Percentiles rank a stretch among this genome's conserved stretches.
phyloP scores from a whole-genome alignment of 1,140 invertebrate genomes.

The Radopholus similis region DNA sequence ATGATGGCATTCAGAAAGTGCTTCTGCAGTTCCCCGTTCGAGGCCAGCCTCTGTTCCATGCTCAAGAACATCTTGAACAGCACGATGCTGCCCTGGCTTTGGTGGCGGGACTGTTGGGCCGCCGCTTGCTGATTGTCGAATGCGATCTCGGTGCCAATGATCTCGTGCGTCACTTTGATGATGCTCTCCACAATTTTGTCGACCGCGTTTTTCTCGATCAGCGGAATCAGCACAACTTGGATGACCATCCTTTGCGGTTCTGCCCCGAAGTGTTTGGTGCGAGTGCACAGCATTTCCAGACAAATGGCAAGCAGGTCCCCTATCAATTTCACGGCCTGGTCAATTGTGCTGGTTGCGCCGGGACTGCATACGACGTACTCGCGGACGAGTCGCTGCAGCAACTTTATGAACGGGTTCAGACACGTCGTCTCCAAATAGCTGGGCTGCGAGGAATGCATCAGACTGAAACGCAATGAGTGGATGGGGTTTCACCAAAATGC shows the following conservation, averaged over 20 bases:
- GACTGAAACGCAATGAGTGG: no score
- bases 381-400: conserved; percentile 30
- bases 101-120: not conserved
- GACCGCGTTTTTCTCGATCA: conserved; percentile 29
- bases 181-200: conserved; percentile 25
- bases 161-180: conserved; percentile 14
- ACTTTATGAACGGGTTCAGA: conserved; percentile 29
- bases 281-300: conserved; percentile 32
- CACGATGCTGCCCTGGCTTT: conserved; percentile 12
- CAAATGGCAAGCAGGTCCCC: conserved; percentile 25
- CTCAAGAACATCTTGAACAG: conserved; percentile 10
- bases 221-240: conserved; percentile 25
- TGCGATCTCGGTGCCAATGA: not conserved
- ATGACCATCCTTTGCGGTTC: conserved; percentile 26
- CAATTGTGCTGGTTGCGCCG: conserved; percentile 6
- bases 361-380: conserved; percentile 18
- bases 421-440: conserved; percentile 34
- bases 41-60: conserved; percentile 13
- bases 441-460: conserved; percentile 30
- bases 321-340: conserved; percentile 24
- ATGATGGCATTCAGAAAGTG: conserved; percentile 15
- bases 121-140: not conserved
- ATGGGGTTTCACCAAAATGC: no score
- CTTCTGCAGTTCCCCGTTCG: conserved; percentile 16
- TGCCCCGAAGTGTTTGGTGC: conserved; percentile 13